phyloP scores from a whole-genome alignment of 2,888 invertebrate species.

The Aspidapion aeneum region DNA sequence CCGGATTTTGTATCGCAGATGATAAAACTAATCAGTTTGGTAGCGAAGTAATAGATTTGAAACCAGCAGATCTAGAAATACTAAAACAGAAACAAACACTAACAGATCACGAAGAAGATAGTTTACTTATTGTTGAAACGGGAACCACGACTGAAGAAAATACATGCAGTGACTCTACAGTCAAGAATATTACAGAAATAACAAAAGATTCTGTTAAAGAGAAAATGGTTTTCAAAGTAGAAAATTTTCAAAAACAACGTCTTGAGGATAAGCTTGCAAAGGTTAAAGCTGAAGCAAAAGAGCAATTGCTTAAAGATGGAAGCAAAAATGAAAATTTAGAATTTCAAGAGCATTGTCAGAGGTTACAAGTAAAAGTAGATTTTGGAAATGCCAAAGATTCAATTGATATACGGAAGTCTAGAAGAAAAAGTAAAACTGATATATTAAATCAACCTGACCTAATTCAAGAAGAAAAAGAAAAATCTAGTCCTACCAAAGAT shows the following conservation, averaged over 20 bases:
- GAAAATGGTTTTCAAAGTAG: conserved; percentile 23
- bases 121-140: conserved; percentile 54
- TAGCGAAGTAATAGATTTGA: conserved; percentile 38
- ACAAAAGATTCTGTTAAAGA: conserved; percentile 22
- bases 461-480: conserved; percentile 46
- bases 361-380: conserved; percentile 64
- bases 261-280: conserved; percentile 35
- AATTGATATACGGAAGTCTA: conserved; percentile 60
- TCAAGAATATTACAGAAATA: conserved; percentile 44
- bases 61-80: conserved; percentile 37
- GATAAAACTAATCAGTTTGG: conserved; percentile 35
- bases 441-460: conserved; percentile 37
- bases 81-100: conserved; percentile 38
- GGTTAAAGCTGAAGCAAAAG: conserved; percentile 28
- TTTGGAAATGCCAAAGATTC: conserved; percentile 68
- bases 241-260: conserved; percentile 34
- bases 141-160: conserved; percentile 61
- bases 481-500: conserved; percentile 33
- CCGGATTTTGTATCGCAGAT: conserved; percentile 41
- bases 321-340: conserved; percentile 24
- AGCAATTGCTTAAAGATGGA: conserved; percentile 20
- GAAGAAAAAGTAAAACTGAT: conserved; percentile 47
- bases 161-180: conserved; percentile 47
- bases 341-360: conserved; percentile 61
- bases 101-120: conserved; percentile 56